Evolutionary conservation across 1,140 invertebrate genomes (phyloP), one percentile per base, ranked within the genome.

Genomic region (Brachionus koreanus): DNA sequence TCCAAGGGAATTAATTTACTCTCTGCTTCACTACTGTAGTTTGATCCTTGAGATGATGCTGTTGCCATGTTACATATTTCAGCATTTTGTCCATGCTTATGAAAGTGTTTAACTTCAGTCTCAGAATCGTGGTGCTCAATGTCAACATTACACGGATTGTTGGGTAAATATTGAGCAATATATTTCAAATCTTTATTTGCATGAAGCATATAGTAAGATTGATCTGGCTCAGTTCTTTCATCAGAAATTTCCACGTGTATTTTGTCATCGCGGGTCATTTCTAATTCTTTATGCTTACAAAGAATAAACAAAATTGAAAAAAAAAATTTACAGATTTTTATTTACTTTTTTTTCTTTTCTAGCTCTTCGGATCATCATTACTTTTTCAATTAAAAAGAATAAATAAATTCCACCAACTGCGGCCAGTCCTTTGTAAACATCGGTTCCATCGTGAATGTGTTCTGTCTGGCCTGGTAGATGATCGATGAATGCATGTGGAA

Each of bases 341-440:
- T 25, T 43, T 43, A 74, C 69, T 23, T 46, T 46, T 29, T 74
- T 74, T 74, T 74, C 69, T 46, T 74, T 74, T 74, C 42, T 74
- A 3, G 69, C 37, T 43, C 69, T 29, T 46, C 69, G 39, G 23
- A 74, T 74, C 39, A 42, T 52, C 77, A 87, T 84, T 1, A 86
- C 33, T 16, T 84, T 65, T 83, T 88, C 87, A 61, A 88, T 83
- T 10, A 87, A 79, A 82, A 86, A 88, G 12, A 88, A 85, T 5
- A 57, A 77, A 77, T 87, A 88, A 19, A 87, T 83, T 79, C 86
- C 86, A 49, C 57, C 85, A 7, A 88, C 76, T 29, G 85, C 83
- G 2, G 83, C 85, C 29, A 88, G 61, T 12, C 83, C 84, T 67
- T 84, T 85, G 43, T 83, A 84, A n/a, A 86, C 67, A 75, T 25